Conservation (phyloP, 2,797 vertebrate genomes). For the Salarias fasciatus region DNA sequence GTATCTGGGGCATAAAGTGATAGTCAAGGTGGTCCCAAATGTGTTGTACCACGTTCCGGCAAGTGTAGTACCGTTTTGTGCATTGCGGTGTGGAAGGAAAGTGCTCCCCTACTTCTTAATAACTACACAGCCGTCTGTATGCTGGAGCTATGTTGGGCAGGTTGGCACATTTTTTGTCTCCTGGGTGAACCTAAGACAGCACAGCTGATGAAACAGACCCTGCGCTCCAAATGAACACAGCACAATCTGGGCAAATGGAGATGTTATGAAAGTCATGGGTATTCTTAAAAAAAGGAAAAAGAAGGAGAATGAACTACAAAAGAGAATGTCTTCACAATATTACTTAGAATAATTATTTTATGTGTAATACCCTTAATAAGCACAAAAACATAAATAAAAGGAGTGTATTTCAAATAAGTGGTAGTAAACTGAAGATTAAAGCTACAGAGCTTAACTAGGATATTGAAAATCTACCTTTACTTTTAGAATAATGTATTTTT, state of each 20-base stretch:
- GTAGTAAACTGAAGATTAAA: too few relatives aligned
- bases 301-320: conserved; percentile 1
- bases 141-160: conserved; percentile 13
- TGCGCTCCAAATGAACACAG: conserved; percentile 11
- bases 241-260: conserved; percentile 19
- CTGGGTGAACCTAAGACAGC: conserved; percentile 7
- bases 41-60: background rate
- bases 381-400: too few relatives aligned
- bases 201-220: background rate
- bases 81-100: conserved; percentile 4
- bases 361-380: background rate
- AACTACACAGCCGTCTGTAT: conserved; percentile 6
- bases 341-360: background rate
- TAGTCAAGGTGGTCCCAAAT: background rate
- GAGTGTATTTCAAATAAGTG: too few relatives aligned
- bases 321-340: background rate
- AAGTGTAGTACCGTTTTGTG: background rate
- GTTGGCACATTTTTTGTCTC: conserved; percentile 12
- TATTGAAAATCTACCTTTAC: too few relatives aligned
- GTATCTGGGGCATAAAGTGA: conserved; percentile 6
- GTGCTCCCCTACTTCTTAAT: background rate
- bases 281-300: background rate
- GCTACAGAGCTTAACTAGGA: too few relatives aligned
- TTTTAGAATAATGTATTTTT: too few relatives aligned
- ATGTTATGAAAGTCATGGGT: background rate